phyloP scores from a whole-genome alignment of 2,113 vertebrate genomes.

The Phylloscopus trochilus region DNA sequence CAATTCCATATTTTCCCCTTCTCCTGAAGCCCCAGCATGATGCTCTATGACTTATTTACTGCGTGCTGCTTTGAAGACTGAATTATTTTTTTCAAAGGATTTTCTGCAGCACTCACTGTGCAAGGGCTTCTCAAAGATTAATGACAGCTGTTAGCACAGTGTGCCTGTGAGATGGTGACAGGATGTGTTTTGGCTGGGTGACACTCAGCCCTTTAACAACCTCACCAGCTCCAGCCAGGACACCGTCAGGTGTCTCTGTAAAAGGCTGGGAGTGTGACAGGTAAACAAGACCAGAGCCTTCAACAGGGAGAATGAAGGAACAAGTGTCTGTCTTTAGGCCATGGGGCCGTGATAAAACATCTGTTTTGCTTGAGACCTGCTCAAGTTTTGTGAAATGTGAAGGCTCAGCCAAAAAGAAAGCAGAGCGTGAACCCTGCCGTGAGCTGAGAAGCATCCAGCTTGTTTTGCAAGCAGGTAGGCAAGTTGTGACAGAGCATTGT shows the following conservation, averaged over 20 bases:
- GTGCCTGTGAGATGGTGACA: neutral
- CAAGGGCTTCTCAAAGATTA: neutral
- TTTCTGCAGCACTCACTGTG: neutral
- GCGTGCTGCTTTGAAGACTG: neutral
- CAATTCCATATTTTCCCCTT: neutral
- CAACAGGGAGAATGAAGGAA: neutral
- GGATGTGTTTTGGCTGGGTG: neutral
- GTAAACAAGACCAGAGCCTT: fast-evolving
- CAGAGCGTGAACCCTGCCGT: neutral
- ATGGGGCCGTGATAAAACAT: neutral
- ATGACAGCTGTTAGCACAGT: neutral
- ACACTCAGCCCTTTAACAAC: neutral
- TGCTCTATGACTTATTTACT: neutral
- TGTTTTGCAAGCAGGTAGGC: neutral
- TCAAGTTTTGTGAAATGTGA: neutral
- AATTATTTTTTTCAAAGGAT: neutral
- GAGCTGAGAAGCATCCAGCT: neutral
- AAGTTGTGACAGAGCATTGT: neutral
- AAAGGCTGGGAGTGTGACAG: neutral
- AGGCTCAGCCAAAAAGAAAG: neutral
- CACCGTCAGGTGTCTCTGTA: neutral
- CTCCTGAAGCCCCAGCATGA: neutral
- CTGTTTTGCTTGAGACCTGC: neutral
- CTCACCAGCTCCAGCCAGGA: neutral
- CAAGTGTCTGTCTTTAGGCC: neutral